Base-by-base conservation (phyloP, 1,140 invertebrate species). In the Dendrolimus kikuchii region DNA sequence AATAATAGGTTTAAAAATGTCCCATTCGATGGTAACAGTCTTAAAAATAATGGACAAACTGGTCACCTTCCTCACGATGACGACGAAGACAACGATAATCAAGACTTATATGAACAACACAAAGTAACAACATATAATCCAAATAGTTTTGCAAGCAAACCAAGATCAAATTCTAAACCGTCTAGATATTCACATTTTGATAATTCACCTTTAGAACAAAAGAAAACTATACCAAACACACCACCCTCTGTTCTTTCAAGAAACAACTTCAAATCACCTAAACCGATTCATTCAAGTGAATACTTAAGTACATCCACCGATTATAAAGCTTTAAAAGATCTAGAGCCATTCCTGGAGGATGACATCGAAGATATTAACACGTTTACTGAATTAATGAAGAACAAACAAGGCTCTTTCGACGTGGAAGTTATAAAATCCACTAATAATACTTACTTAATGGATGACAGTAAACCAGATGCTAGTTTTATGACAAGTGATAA, bases 341-440 rank as follows among this genome's bases (percentile, higher is more conserved):
- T 89, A 49, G 89, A 89, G 68, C 83, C 89, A 6, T 64, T 89
- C 47, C 74, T 90, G 40, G 89, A 90, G 79, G 89, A 89, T 61
- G 87, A 88, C 50, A 87, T 88, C 53, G 79, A 82, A 62, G 84
- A 87, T 56, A 63, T 86, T 36, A 79, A 70, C 57, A 79, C 87
- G 6, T 88, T 88, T 50, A 86, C 87, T 57, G 83, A 88, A 58
- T 62, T 83, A 39, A 84, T 87, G 74, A 86, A 84, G 64, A 86
- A 86, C 61, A 83, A 64, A 42, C 72, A 88, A 57, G 86, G 75
- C 7, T 88, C 87, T 38, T 87, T 81, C 66, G 88, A 89, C 66
- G 89, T 90, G 0, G 71, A 90, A 81, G 85, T 90, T 7, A 88
- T 90, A 7, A 88, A 88, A 68, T 85, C 84, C 36, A 85, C 85